These are phyloP conservation scores for Zingel zingel DNA, from an alignment of 2,113 vertebrate genomes.

Conservation along the genomic window DNA sequence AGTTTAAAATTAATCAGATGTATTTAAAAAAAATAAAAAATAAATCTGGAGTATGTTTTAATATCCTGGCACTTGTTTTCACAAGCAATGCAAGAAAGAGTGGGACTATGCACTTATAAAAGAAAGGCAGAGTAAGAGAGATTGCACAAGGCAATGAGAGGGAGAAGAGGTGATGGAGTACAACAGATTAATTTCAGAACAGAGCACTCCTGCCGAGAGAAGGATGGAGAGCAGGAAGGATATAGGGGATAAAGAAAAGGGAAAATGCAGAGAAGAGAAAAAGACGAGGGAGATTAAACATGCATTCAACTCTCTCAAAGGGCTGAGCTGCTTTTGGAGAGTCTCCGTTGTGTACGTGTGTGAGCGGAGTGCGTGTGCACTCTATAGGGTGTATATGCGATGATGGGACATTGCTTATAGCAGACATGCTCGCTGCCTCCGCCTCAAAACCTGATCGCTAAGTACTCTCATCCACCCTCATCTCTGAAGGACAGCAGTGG, in stretches of 20 bases:
- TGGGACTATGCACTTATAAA: conserved; percentile 31
- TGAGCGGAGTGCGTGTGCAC: conserved; percentile 8
- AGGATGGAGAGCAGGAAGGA: conserved; percentile 71
- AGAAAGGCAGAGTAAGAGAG: conserved; percentile 51
- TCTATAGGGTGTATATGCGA: conserved; percentile 45
- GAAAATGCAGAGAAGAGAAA: conserved; percentile 60
- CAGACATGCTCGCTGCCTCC: conserved; percentile 47
- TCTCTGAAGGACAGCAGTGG: conserved; percentile 77
- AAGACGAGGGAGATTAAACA: conserved; percentile 74
- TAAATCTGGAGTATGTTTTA: conserved; percentile 9
- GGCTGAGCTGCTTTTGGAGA: conserved; percentile 55
- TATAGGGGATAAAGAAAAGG: conserved; percentile 70
- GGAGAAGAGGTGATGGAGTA: conserved; percentile 70
- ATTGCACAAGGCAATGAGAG: conserved; percentile 44
- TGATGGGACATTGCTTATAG: conserved; percentile 62
- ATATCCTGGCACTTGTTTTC: conserved; percentile 31
- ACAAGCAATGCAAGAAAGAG: conserved; percentile 23
- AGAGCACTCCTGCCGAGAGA: conserved; percentile 72
- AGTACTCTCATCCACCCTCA: conserved; percentile 65
- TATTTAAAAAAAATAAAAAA: not conserved
- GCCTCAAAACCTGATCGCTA: conserved; percentile 30
- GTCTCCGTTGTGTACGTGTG: conserved; percentile 21
- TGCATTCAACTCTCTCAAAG: conserved; percentile 71
- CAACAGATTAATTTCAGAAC: conserved; percentile 83
- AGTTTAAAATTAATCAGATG: not conserved